A percentile compares a stretch with the other conserved stretches of the same genome.
These are phyloP conservation scores for Periparus ater DNA, from an alignment of 2,797 vertebrate genomes.

Conservation along the genomic window DNA sequence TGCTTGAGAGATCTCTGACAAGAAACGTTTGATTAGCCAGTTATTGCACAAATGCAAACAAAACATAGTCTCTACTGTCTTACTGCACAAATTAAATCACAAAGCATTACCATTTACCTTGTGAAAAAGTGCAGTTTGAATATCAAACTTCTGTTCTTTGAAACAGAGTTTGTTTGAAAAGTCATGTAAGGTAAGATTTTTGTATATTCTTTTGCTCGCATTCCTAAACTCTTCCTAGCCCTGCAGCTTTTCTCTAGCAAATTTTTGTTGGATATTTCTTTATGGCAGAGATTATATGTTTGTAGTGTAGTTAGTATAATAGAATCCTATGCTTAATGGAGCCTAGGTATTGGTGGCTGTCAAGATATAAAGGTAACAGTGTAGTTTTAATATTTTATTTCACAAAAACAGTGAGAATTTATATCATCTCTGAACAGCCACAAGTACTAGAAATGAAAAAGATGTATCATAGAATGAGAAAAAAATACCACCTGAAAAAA, in stretches of 20 bases:
- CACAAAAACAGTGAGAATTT: neutral
- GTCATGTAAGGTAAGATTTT: neutral
- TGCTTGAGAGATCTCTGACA: neutral
- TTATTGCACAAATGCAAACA: neutral
- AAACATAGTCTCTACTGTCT: neutral
- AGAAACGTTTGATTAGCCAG: conserved; percentile 13
- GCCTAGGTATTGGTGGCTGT: neutral
- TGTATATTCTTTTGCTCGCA: rapidly evolving
- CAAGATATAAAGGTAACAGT: neutral
- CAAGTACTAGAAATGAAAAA: neutral
- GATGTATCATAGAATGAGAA: neutral
- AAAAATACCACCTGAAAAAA: neutral
- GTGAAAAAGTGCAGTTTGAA: neutral
- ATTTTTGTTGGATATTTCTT: neutral
- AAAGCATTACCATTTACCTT: neutral
- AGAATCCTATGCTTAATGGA: neutral
- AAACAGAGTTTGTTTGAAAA: neutral
- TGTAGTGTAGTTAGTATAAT: neutral
- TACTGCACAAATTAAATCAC: neutral
- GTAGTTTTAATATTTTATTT: neutral
- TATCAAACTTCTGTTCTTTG: neutral
- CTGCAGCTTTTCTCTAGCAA: neutral
- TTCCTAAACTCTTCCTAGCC: neutral
- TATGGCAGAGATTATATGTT: neutral
- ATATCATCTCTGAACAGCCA: neutral